These are phyloP conservation scores for Alosa alosa DNA, from an alignment of 2,113 vertebrate genomes.

Conservation along the genomic window DNA sequence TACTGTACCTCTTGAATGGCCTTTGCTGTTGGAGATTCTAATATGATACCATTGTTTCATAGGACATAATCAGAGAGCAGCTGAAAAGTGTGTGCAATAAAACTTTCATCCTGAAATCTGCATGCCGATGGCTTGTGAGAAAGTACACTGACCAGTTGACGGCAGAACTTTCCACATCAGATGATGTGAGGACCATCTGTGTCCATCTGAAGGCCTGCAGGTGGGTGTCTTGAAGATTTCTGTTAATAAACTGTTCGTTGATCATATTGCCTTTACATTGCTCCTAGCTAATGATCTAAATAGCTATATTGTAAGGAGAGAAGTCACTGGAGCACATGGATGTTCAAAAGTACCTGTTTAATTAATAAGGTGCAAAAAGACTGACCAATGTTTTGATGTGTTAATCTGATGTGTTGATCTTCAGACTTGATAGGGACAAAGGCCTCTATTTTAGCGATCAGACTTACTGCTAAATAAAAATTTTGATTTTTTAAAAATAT, in stretches of 20 bases:
- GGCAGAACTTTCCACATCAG: slow-evolving; percentile 48
- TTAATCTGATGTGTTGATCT: no score
- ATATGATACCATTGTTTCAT: neutral
- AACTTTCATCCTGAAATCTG: slow-evolving; percentile 13
- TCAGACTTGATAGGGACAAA: no score
- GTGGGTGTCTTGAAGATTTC: slow-evolving; percentile 45
- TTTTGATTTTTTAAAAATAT: no score
- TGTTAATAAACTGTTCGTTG: neutral
- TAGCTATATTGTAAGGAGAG: no score
- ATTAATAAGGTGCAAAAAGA: no score
- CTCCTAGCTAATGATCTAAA: no score
- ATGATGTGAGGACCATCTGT: slow-evolving; percentile 58
- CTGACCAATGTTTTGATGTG: no score
- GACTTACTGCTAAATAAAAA: no score
- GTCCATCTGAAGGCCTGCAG: slow-evolving; percentile 53
- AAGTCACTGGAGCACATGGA: no score
- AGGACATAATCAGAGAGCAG: slow-evolving; percentile 30
- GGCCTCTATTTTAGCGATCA: no score
- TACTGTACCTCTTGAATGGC: neutral
- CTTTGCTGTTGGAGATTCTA: neutral
- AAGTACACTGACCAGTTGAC: neutral
- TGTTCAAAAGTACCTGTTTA: no score
- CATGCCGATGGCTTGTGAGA: slow-evolving; percentile 46
- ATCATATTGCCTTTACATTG: no score
- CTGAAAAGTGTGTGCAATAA: slow-evolving; percentile 31